Conservation (phyloP, 2,888 invertebrate species). For the Pachymerium ferrugineum region DNA sequence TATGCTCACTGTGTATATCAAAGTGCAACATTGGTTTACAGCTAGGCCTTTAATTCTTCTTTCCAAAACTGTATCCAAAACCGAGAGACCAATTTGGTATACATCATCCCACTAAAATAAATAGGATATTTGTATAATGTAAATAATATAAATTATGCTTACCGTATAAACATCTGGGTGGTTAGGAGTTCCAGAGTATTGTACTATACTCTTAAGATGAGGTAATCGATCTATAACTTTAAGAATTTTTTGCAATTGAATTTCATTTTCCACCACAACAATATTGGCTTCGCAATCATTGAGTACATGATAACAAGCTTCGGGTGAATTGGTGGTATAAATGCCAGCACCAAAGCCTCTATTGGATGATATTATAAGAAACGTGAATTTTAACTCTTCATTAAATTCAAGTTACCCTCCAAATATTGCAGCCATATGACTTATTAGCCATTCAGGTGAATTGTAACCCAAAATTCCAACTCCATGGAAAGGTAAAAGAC, state of each 20-base stretch:
- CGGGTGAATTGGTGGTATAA: slow-evolving; percentile 84
- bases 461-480: slow-evolving; percentile 91
- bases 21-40: slow-evolving; percentile 45
- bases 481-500: slow-evolving; percentile 68
- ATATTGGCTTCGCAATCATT: slow-evolving; percentile 73
- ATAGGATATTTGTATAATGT: neutral
- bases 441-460: slow-evolving; percentile 80
- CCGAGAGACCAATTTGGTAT: slow-evolving; percentile 41
- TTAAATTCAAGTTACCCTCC: slow-evolving; percentile 59
- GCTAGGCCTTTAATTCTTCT: slow-evolving; percentile 40
- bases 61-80: slow-evolving; percentile 41
- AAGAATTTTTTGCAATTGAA: slow-evolving; percentile 46
- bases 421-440: slow-evolving; percentile 78
- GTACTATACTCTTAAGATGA: slow-evolving; percentile 45
- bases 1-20: slow-evolving; percentile 44
- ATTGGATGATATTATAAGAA: neutral
- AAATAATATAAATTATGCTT: neutral
- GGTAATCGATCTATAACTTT: slow-evolving; percentile 36
- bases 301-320: slow-evolving; percentile 75
- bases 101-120: slow-evolving; percentile 45
- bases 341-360: slow-evolving; percentile 80
- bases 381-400: neutral
- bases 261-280: slow-evolving; percentile 65
- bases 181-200: slow-evolving; percentile 42
- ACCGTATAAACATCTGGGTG: slow-evolving; percentile 34